phyloP scores from a whole-genome alignment of 2,888 invertebrate species.

The Thera britannica region DNA sequence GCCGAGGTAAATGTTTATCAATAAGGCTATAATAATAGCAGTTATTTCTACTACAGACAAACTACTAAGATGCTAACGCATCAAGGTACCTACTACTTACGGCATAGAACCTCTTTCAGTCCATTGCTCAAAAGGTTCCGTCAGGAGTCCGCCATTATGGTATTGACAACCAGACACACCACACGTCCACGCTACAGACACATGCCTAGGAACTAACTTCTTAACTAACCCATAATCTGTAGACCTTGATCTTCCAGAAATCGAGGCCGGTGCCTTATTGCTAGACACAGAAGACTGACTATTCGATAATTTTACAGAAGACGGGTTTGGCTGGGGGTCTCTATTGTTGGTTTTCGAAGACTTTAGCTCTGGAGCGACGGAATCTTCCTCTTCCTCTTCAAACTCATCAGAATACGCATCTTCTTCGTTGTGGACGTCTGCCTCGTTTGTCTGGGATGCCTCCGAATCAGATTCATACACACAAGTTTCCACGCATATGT shows the following conservation, averaged over 20 bases:
- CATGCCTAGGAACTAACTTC: conserved; percentile 20
- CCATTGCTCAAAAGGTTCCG: conserved; percentile 20
- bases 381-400: conserved; percentile 70
- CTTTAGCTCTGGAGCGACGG: conserved; percentile 51
- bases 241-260: conserved; percentile 70
- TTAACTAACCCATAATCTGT: conserved; percentile 68
- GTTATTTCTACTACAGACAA: neutral
- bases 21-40: too few relatives aligned
- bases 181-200: conserved; percentile 26
- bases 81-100: conserved; percentile 22
- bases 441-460: conserved; percentile 44
- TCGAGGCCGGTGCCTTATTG: conserved; percentile 54
- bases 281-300: conserved; percentile 66
- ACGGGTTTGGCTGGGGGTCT: conserved; percentile 45
- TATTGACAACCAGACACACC: conserved; percentile 20
- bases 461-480: conserved; percentile 67
- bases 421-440: conserved; percentile 50
- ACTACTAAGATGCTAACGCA: neutral
- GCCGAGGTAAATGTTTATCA: too few relatives aligned
- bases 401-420: conserved; percentile 78
- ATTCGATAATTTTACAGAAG: conserved; percentile 63
- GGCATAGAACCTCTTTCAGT: conserved; percentile 12
- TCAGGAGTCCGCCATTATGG: conserved; percentile 14
- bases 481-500: conserved; percentile 74
- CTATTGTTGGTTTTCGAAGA: conserved; percentile 47